A percentile compares a stretch with the other conserved stretches of the same genome.
These are phyloP conservation scores for Iphiclides podalirius DNA, from an alignment of 2,888 invertebrate species.

Conservation along the genomic window DNA sequence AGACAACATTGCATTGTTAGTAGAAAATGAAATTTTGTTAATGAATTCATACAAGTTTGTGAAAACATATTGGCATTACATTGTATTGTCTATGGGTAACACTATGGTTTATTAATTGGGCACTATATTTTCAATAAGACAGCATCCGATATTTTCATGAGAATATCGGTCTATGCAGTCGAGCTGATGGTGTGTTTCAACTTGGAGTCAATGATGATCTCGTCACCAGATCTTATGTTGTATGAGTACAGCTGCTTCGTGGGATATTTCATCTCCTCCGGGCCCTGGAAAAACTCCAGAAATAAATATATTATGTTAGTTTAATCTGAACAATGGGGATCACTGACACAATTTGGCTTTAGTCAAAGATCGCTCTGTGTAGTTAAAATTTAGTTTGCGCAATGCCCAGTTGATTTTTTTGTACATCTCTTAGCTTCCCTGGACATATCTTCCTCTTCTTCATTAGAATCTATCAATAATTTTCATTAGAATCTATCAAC, in stretches of 20 bases:
- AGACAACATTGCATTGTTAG: constrained; percentile 15
- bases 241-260: constrained; percentile 95
- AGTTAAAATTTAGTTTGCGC: too few species aligned
- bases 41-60: constrained; percentile 7
- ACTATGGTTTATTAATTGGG: constrained; percentile 10
- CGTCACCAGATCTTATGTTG: constrained; percentile 93
- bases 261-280: constrained; percentile 94
- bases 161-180: constrained; percentile 34
- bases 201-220: constrained; percentile 93
- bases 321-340: constrained; percentile 6
- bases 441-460: too few species aligned
- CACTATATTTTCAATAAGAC: too few species aligned
- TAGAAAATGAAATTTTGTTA: constrained; percentile 10
- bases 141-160: background rate
- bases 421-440: too few species aligned
- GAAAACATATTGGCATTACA: background rate
- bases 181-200: constrained; percentile 76
- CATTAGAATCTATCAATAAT: too few species aligned
- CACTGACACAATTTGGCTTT: background rate
- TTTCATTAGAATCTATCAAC: too few species aligned
- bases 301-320: constrained; percentile 21
- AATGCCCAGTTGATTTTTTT: too few species aligned
- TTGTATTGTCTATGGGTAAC: constrained; percentile 12
- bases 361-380: too few species aligned
- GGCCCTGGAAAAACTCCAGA: constrained; percentile 74